Evolutionary conservation across 2,113 vertebrate genomes (phyloP), one percentile per base, ranked within the genome.

Genomic region (Arvicanthis niloticus): DNA sequence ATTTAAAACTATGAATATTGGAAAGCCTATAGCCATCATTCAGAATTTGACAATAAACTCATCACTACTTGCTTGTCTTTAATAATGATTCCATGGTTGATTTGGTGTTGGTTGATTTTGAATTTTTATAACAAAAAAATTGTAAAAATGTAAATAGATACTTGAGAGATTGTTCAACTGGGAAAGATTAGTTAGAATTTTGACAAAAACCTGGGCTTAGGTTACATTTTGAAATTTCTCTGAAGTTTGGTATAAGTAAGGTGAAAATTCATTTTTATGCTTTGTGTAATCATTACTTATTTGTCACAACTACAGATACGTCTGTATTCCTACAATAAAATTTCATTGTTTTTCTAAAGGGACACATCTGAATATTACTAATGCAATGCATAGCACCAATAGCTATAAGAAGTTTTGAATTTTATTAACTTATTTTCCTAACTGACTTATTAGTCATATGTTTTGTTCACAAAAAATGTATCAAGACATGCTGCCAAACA

Each of bases 181-280:
- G 16, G 3, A 87, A 93, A 73, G 81, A 67, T 56, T 56, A 48
- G n/a, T 88, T 84, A 51, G 62, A 84, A 56, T 9, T 76, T 88
- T 51, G 16, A 29, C 51, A 88, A 65, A 65, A 62, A 90, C 4
- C 15, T 72, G 51, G 11, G 68, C 11, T 85, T 56, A 70, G 7
- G 76, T 45, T 56, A 2, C 26, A 88, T 70, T 26, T 91, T 95
- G 24, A 68, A 91, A 88, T 78, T 85, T 15, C 13, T 76, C 40
- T 90, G 45, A 93, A 75, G 37, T 81, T 92, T 88, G 17, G 21
- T 80, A 72, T 29, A 68, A 87, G 87, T 88, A 93, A 48, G 16
- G 16, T 60, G 3, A 90, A 58, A 96, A 90, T 12, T 87, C 11
- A 67, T 80, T 91, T 58, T 67, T 93, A 89, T 94, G 16, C 37